phyloP scores from a whole-genome alignment of 2,888 invertebrate species.

The Taphrorychus bicolor region DNA sequence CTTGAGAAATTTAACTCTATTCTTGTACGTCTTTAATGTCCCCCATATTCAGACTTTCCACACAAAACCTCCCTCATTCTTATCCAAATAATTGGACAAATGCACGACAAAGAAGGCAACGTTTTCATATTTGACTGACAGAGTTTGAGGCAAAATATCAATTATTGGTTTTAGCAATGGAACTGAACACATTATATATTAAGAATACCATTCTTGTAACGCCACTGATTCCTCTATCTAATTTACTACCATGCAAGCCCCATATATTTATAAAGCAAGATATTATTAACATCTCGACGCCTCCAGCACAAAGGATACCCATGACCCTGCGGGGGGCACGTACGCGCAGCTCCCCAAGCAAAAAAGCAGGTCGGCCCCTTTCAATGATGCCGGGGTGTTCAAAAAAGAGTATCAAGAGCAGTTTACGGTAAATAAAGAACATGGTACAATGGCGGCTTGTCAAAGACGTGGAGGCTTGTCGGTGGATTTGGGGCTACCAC shows the following conservation, averaged over 20 bases:
- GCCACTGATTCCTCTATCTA: slow-evolving; percentile 16
- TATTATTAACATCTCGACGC: slow-evolving; percentile 45
- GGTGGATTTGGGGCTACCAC: neutral
- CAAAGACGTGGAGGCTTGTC: neutral
- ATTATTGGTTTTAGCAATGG: no score
- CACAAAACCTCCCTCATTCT: no score
- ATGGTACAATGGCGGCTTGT: slow-evolving; percentile 3
- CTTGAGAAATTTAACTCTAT: no score
- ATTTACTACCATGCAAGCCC: slow-evolving; percentile 24
- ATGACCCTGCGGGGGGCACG: slow-evolving; percentile 19
- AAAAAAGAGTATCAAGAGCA: slow-evolving; percentile 18
- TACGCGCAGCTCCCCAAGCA: slow-evolving; percentile 7
- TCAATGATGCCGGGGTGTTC: slow-evolving; percentile 9
- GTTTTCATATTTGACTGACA: no score
- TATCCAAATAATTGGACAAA: no score
- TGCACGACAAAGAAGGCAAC: no score
- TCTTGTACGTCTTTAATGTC: no score
- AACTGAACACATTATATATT: no score
- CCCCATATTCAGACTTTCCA: no score
- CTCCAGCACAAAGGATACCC: slow-evolving; percentile 37
- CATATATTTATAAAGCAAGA: slow-evolving; percentile 43
- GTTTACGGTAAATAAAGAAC: slow-evolving; percentile 21
- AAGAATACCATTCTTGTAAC: no score
- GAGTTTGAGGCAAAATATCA: no score
- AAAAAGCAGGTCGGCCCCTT: slow-evolving; percentile 28